Base-by-base conservation (phyloP, 2,797 vertebrate species). In the Xenops minutus region DNA sequence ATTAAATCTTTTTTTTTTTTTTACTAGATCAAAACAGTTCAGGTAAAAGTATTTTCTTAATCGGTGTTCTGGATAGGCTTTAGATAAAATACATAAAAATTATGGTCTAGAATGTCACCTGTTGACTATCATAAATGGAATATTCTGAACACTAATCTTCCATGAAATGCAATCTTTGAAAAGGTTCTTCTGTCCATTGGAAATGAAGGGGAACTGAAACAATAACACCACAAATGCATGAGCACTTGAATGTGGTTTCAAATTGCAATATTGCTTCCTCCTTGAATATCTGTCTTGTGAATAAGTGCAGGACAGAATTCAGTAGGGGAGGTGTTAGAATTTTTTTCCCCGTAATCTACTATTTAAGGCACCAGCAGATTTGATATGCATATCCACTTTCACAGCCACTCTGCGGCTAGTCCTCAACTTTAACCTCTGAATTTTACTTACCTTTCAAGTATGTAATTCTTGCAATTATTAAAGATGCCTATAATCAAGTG, bases 311-410 rank as follows among this genome's bases (percentile, higher is more conserved):
- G 4, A 66, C 0, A 1, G 12, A 21, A n/a, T 30, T 8, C 2
- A 0, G 8, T 3, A 6, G 5, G 14, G 3, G 2, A 3, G 8
- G 20, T 1, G 8, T 6, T 15, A 41, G 43, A 64, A 13, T 26
- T 37, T 20, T 59, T 43, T 85, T 2, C 10, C 19, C 37, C 59
- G 6, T 12, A 21, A 21, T 23, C 21, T 6, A 12, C 9, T 41
- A 34, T 48, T 71, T 39, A 88, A 83, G 36, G n/a, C 24, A 88
- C 48, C 44, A 18, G 49, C 17, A 63, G 39, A 87, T 32, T 37
- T n/a, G 24, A 78, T 12, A 66, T 0, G 13, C 34, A 43, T 30
- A 58, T 39, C 54, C 12, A 20, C 34, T 39, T 83, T n/a, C 39
- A 26, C 66, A 37, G 27, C 10, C 34, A 43, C 30, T 23, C 4